Base-by-base conservation (phyloP, 2,888 invertebrate species). In the Caenorhabditis auriculariae region DNA sequence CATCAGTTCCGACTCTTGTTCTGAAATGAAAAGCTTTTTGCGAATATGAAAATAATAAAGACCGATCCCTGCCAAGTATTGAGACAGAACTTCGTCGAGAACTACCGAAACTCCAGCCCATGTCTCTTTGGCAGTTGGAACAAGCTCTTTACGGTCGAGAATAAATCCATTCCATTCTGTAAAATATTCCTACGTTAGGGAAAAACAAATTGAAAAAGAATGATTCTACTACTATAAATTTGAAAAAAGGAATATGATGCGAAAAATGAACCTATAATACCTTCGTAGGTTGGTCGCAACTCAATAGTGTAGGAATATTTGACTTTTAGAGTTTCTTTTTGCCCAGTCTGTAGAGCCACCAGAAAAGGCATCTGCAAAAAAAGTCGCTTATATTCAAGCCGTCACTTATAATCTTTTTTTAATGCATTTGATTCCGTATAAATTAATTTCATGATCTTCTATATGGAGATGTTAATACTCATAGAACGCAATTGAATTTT, bases 91-190 rank as follows among this genome's bases (percentile, higher is more conserved):
- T 57, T 68, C 69, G 46, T 78, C 75, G 39, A 76, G 24, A 6
- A 78, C 74, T 19, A 78, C 76, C 37, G 66, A 56, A 26, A 79
- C 70, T 12, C 79, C 79, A 15, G 75, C 77, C 74, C 76, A 79
- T 1, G 79, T 78, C 46, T 79, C 79, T 42, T 77, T 72, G 2
- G 78, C 77, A 2, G 79, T 79, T 24, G 79, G 79, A 27, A 79
- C 69, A 32, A 79, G 56, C 43, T 79, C 75, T 27, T 59, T 60
- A 32, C 70, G 69, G 39, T 75, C 72, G 43, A 79, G 54, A 7
- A 79, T 74, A 53, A 79, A 79, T 23, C 79, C 79, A 47, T 79
- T 79, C 76, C 77, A 80, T 24, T 75, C 78, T 78, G 35, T n/a
- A n/a, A n/a, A n/a, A n/a, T n/a, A n/a, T n/a, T n/a, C n/a, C n/a